Base-by-base conservation (phyloP, 2,888 invertebrate species). In the Parnassius orleans region DNA sequence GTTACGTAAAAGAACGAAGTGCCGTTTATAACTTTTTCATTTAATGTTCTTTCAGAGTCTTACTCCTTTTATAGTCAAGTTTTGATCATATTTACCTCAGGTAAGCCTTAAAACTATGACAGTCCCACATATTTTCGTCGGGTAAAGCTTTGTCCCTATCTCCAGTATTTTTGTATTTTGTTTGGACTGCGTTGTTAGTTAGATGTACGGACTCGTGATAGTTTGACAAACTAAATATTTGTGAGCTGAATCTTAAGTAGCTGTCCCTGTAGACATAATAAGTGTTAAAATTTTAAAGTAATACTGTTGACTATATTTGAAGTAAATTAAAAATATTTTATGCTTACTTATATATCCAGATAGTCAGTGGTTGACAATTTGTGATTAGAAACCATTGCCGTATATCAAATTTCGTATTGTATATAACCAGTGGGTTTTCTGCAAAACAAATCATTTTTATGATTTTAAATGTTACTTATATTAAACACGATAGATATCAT, bases 331-430 rank as follows among this genome's bases (percentile, higher is more conserved):
- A 19, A 42, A 50, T 24, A 42, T 10, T 41, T 19, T 46, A 15
- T 51, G 46, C 84, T 83, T 92, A 95, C 95, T 95, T 96, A 91
- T 98, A 98, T 92, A 98, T 95, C 97, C 98, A 98, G 66, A 98
- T 94, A 0, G 96, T 96, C 46, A 98, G 87, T 0, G 98, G 98
- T 78, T 97, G 96, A 76, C 97, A 96, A 80, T 95, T 96, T 0
- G 98, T 97, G 41, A 98, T 95, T 67, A 98, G 89, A 86, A 98
- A 98, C 98, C 98, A 98, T 85, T 98, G 98, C 7, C 98, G 93
- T 71, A 98, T 98, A 85, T 98, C 98, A 81, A 98, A 98, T 89
- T 98, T 98, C 1, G 98, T 98, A 75, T 96, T 94, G 86, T 98
- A 95, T 69, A 98, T 95, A 54, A 98, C 94, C 59, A 98, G 87